These are phyloP conservation scores for Cephonodes hylas DNA, from an alignment of 2,888 invertebrate genomes.

Conservation along the genomic window DNA sequence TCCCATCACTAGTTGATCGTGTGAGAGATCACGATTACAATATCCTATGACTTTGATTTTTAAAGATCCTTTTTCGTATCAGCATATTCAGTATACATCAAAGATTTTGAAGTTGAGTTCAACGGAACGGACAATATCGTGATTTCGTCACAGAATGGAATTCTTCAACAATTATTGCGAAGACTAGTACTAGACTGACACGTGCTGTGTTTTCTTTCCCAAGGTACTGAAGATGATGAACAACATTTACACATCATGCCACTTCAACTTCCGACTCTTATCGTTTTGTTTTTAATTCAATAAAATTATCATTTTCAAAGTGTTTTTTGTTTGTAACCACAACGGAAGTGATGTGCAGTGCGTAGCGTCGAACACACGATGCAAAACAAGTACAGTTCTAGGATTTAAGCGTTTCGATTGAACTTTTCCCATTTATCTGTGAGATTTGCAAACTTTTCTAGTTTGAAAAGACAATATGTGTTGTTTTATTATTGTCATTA, in stretches of 20 bases:
- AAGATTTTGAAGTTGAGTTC: background rate
- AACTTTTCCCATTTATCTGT: constrained; percentile 7
- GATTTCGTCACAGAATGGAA: constrained; percentile 42
- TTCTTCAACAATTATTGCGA: constrained; percentile 8
- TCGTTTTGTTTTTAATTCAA: background rate
- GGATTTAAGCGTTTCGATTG: constrained; percentile 10
- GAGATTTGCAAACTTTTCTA: too few relatives aligned
- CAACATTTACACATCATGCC: constrained; percentile 15
- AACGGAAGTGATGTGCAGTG: background rate
- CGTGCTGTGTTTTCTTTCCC: constrained; percentile 65
- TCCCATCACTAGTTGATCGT: constrained; percentile 36
- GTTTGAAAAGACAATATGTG: too few relatives aligned
- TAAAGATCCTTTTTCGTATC: background rate
- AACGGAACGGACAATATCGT: constrained; percentile 24
- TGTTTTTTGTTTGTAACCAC: constrained; percentile 4
- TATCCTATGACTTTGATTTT: background rate
- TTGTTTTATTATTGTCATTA: too few relatives aligned
- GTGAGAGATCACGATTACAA: constrained; percentile 25
- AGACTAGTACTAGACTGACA: constrained; percentile 27
- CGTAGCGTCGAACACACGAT: background rate
- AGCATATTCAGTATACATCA: background rate
- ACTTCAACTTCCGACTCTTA: background rate
- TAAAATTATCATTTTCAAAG: background rate
- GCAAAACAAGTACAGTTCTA: constrained; percentile 14
- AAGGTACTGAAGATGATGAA: constrained; percentile 54